These are phyloP conservation scores for Sciurus carolinensis DNA, from an alignment of 2,797 vertebrate genomes.

Conservation along the genomic window DNA sequence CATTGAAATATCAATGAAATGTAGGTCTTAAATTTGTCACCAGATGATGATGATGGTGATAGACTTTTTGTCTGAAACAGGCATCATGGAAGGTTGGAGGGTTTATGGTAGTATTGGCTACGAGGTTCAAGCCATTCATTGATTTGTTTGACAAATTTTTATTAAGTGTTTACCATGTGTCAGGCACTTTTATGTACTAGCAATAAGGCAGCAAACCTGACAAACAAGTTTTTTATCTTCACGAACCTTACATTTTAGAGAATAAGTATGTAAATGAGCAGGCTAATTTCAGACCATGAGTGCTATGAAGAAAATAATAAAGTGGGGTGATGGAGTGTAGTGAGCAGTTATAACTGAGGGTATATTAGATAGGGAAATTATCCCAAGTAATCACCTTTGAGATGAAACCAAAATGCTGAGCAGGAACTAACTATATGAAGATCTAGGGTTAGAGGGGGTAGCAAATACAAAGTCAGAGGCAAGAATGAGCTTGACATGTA, in stretches of 20 bases:
- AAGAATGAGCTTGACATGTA: not conserved
- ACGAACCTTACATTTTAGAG: slow-evolving; percentile 30
- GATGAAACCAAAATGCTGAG: slow-evolving; percentile 40
- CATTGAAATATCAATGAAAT: slow-evolving; percentile 50
- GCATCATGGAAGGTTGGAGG: not conserved
- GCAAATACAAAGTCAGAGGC: not conserved
- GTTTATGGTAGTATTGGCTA: not conserved
- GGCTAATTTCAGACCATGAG: slow-evolving; percentile 26
- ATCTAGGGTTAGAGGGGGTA: not conserved
- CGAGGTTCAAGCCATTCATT: slow-evolving; percentile 1
- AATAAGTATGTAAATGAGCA: slow-evolving; percentile 26
- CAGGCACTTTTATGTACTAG: not conserved
- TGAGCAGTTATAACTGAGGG: not conserved
- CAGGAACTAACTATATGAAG: not conserved
- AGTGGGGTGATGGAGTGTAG: not conserved
- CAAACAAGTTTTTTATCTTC: not conserved
- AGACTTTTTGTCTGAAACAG: slow-evolving; percentile 43
- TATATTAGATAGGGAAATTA: not conserved
- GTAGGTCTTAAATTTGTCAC: slow-evolving; percentile 7
- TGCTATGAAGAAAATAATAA: slow-evolving; percentile 33
- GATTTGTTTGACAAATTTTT: not conserved
- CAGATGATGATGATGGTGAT: not conserved
- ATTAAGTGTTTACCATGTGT: not conserved
- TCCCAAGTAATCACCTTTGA: not conserved
- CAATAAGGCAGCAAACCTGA: not conserved